Evolutionary conservation across 1,140 invertebrate genomes (phyloP).

Genomic region (Adelges cooleyi): DNA sequence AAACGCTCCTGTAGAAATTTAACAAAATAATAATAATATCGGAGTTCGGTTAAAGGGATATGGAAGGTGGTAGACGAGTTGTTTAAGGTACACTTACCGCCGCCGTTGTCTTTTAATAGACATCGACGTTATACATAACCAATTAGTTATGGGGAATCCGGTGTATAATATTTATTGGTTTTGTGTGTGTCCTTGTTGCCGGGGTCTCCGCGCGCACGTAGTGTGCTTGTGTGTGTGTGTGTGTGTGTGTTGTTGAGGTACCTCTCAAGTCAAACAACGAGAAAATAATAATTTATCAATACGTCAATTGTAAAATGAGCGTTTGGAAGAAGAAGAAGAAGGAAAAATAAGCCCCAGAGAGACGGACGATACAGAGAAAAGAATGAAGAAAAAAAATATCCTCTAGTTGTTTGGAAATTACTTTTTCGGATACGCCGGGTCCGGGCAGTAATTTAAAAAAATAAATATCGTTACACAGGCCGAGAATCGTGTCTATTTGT

Average conservation of each 20-base stretch:
- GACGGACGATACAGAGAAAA: neutral
- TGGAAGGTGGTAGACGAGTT: too few species aligned
- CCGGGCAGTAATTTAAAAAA: conserved; percentile 28
- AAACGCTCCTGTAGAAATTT: conserved; percentile 10
- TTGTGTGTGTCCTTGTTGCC: conserved; percentile 26
- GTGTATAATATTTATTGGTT: neutral
- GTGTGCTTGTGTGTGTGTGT: neutral
- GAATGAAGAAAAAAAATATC: neutral
- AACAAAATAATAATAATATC: too few species aligned
- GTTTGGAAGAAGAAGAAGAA: neutral
- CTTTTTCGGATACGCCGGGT: conserved; percentile 25
- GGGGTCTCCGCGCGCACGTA: too few species aligned
- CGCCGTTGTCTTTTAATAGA: too few species aligned
- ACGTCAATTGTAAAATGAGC: conserved; percentile 10
- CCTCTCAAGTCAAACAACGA: conserved; percentile 16
- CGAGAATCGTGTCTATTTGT: conserved; percentile 24
- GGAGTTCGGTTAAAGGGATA: too few species aligned
- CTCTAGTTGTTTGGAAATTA: conserved; percentile 19
- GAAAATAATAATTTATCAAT: conserved; percentile 28
- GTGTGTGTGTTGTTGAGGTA: neutral
- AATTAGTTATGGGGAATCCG: conserved; percentile 26
- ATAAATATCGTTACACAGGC: conserved; percentile 24
- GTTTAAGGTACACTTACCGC: too few species aligned
- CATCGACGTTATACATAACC: neutral
- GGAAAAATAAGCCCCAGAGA: neutral